Percentiles rank a stretch among this genome's conserved stretches.
phyloP scores from a whole-genome alignment of 2,113 vertebrate species.

The Cyrtonyx montezumae region DNA sequence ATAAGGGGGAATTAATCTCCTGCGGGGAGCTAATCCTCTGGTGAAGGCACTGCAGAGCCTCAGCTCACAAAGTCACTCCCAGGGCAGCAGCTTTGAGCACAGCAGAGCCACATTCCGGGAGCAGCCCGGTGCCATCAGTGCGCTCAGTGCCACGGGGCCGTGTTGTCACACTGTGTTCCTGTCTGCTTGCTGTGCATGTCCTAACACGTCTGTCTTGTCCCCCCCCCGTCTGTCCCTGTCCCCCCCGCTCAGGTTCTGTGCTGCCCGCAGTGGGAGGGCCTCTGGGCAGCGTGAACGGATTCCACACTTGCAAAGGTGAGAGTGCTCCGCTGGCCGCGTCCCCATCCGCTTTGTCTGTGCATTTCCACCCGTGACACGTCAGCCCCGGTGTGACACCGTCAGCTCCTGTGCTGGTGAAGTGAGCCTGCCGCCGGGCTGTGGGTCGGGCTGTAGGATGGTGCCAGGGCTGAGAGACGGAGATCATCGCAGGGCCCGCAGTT shows the following conservation, averaged over 20 bases:
- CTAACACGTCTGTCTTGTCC: constrained; percentile 71
- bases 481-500: neutral
- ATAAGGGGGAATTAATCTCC: neutral
- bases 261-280: constrained; percentile 76
- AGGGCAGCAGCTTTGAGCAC: neutral
- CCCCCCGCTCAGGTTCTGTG: constrained; percentile 79
- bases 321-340: neutral
- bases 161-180: constrained; percentile 59
- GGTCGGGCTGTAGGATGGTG: constrained; percentile 22
- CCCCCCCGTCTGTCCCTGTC: constrained; percentile 71
- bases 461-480: constrained; percentile 2
- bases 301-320: constrained; percentile 99
- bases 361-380: neutral
- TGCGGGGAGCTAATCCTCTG: neutral
- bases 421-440: neutral
- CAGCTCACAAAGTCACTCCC: neutral
- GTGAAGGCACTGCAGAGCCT: neutral
- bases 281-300: constrained; percentile 93
- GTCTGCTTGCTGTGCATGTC: constrained; percentile 19
- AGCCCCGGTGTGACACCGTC: fast-evolving
- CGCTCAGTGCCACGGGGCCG: constrained; percentile 5
- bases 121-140: neutral
- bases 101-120: neutral
- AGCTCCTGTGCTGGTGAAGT: neutral
- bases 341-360: neutral